Percentiles rank a stretch among this genome's conserved stretches.
These are phyloP conservation scores for Ascaphus truei DNA, from an alignment of 2,113 vertebrate genomes.

Conservation along the genomic window DNA sequence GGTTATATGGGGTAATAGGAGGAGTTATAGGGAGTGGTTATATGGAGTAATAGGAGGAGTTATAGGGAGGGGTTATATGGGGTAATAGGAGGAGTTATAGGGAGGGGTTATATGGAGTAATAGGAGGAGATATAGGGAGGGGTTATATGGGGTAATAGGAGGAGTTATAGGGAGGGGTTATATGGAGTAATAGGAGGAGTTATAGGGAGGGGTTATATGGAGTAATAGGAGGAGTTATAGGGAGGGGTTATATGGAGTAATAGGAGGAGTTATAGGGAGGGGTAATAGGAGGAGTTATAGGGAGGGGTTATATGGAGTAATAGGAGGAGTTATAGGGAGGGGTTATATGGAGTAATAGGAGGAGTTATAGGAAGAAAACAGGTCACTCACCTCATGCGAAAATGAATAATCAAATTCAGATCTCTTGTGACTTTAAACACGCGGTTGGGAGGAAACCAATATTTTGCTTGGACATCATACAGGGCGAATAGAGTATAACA, in stretches of 20 bases:
- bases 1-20: background rate
- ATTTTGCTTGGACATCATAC: conserved; percentile 60
- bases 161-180: too few species aligned
- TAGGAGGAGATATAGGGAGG: background rate
- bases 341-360: background rate
- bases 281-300: background rate
- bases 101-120: background rate
- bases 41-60: background rate
- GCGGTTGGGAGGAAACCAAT: conserved; percentile 88
- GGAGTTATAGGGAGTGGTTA: background rate
- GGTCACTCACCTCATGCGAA: conserved; percentile 76
- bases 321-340: background rate
- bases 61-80: background rate
- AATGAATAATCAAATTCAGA: conserved; percentile 59
- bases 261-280: background rate
- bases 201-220: background rate
- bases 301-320: background rate
- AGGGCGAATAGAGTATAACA: conserved; percentile 82
- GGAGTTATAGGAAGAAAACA: background rate
- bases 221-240: background rate
- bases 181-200: background rate
- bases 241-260: background rate
- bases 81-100: too few species aligned
- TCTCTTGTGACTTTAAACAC: conserved; percentile 57
- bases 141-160: background rate